Percentiles rank a stretch among this genome's conserved stretches.
Conservation (phyloP, 2,888 invertebrate genomes). For the Morpho helenor region DNA sequence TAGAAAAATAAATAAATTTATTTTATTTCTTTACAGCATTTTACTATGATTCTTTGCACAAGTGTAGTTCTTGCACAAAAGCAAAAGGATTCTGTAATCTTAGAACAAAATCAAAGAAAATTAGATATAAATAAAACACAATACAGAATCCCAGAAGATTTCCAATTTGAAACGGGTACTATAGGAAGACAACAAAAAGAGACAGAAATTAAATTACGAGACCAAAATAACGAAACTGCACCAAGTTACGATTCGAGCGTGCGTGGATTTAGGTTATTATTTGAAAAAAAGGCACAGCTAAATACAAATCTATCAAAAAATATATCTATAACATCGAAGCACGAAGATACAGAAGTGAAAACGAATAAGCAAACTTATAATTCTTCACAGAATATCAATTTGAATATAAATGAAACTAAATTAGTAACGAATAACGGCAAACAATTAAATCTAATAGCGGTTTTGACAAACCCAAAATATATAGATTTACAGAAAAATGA, state of each 20-base stretch:
- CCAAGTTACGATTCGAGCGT: no score
- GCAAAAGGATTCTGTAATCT: no score
- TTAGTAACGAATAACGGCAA: not conserved
- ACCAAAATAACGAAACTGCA: no score
- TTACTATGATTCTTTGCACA: not conserved
- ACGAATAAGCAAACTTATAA: not conserved
- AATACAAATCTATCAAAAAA: not conserved
- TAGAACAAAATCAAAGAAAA: no score
- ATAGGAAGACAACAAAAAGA: not conserved
- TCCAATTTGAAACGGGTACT: not conserved
- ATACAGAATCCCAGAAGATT: not conserved
- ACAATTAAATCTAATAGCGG: not conserved
- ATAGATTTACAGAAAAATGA: not conserved
- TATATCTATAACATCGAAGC: not conserved
- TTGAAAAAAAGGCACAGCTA: not conserved
- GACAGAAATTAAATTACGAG: no score
- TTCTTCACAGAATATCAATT: not conserved
- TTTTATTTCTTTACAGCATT: not conserved
- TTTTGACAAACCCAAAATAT: not conserved
- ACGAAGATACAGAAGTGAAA: not conserved
- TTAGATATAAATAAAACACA: not conserved
- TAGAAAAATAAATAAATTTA: no score
- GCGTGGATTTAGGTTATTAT: no score
- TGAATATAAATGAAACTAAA: not conserved
- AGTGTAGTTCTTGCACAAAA: not conserved